A percentile compares a stretch with the other conserved stretches of the same genome.
These are phyloP conservation scores for Nymphalis polychloros DNA, from an alignment of 2,888 invertebrate species.

Conservation along the genomic window DNA sequence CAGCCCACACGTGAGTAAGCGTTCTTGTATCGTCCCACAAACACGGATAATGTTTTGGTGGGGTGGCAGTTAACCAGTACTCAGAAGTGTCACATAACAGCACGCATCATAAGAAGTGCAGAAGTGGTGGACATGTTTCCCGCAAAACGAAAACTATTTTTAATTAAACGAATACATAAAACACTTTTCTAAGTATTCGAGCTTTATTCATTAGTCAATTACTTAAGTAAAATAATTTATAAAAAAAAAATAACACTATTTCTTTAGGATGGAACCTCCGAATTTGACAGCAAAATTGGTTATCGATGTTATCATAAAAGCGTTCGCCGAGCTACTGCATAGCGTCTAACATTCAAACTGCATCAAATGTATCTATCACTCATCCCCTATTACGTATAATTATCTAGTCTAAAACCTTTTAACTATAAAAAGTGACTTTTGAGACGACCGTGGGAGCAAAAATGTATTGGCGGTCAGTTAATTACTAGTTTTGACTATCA, in stretches of 20 bases:
- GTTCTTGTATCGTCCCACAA: no score
- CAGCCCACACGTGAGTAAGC: no score
- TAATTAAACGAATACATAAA: no score
- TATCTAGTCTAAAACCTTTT: conserved; percentile 81
- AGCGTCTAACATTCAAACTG: conserved; percentile 63
- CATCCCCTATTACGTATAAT: conserved; percentile 66
- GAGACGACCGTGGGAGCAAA: conserved; percentile 73
- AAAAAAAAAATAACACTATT: background rate
- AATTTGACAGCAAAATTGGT: conserved; percentile 65
- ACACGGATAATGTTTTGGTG: no score
- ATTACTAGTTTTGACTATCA: conserved; percentile 78
- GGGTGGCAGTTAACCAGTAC: no score
- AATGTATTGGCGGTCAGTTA: conserved; percentile 68
- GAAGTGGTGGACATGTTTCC: no score
- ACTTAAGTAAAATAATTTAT: background rate
- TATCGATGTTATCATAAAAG: conserved; percentile 49
- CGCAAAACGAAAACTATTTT: no score
- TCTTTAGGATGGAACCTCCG: background rate
- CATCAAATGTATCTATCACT: conserved; percentile 59
- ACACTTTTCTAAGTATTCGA: no score
- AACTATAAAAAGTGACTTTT: conserved; percentile 71
- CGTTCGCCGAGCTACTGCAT: conserved; percentile 64
- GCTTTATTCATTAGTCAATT: background rate
- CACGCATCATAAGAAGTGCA: no score
- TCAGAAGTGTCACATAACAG: no score